phyloP scores from a whole-genome alignment of 2,113 vertebrate species.

The Capricornis sumatraensis region DNA sequence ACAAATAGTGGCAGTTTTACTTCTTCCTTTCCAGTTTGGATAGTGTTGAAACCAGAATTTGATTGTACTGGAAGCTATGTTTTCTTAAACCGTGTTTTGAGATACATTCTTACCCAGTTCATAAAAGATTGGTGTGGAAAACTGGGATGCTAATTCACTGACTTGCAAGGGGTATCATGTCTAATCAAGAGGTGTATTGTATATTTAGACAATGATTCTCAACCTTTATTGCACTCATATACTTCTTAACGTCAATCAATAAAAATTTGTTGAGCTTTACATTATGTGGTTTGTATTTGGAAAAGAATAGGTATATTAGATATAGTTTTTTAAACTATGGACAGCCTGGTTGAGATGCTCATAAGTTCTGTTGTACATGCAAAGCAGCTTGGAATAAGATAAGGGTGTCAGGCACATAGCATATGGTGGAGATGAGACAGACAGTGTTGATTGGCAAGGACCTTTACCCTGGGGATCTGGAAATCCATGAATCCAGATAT shows the following conservation, averaged over 20 bases:
- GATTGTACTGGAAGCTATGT: background rate
- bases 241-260: background rate
- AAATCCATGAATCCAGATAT: background rate
- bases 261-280: background rate
- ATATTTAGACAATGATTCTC: background rate
- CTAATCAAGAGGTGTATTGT: background rate
- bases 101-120: background rate
- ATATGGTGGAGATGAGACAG: background rate
- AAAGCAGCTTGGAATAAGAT: background rate
- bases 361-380: background rate
- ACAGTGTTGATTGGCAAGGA: background rate
- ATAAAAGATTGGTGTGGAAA: background rate
- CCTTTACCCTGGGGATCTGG: background rate
- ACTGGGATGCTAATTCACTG: background rate
- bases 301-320: background rate
- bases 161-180: background rate
- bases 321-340: background rate
- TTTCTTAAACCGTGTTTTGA: background rate
- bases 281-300: background rate
- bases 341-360: background rate
- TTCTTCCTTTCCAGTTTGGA: background rate
- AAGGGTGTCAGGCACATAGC: background rate
- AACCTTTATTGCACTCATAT: background rate
- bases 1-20: background rate
- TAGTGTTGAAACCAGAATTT: background rate